phyloP scores from a whole-genome alignment of 2,797 vertebrate genomes.

The Mallotus villosus region DNA sequence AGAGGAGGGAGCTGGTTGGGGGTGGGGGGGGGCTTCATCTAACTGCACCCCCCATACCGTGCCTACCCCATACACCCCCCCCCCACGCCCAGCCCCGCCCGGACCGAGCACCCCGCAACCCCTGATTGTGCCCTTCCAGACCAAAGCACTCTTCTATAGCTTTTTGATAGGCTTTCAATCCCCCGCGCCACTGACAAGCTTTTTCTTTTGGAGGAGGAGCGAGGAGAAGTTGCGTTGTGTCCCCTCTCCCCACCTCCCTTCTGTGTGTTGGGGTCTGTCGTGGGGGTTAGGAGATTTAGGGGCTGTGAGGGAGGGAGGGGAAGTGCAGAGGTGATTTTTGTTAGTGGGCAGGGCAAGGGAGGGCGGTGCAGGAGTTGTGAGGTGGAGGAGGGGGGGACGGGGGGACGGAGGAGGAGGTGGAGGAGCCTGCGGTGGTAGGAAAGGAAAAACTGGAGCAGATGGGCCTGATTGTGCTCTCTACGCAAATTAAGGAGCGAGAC shows the following conservation, averaged over 20 bases:
- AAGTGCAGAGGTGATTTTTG: constrained; percentile 65
- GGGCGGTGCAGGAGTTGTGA: constrained; percentile 22
- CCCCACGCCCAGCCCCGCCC: too few species aligned
- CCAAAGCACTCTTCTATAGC: constrained; percentile 98
- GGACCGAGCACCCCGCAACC: constrained; percentile 18
- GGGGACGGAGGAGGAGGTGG: constrained; percentile 16
- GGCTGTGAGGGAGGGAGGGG: constrained; percentile 59
- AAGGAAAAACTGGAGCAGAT: constrained; percentile 97
- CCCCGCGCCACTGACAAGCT: constrained; percentile 85
- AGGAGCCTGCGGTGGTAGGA: constrained; percentile 47
- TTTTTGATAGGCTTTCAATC: constrained; percentile 99
- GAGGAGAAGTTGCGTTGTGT: constrained; percentile 54
- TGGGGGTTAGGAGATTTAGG: constrained; percentile 66
- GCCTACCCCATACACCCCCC: too few species aligned
- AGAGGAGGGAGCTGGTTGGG: constrained; percentile 1
- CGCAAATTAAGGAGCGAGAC: constrained; percentile 94
- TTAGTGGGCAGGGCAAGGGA: constrained; percentile 38
- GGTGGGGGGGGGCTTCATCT: constrained; percentile 76
- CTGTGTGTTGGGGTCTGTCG: constrained; percentile 26
- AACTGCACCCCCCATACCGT: constrained; percentile 74
- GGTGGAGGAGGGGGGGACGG: constrained; percentile 29
- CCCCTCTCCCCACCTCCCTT: constrained; percentile 24
- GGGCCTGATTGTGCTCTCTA: constrained; percentile 94
- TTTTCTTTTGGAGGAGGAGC: constrained; percentile 63
- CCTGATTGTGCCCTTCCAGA: constrained; percentile 84